These are phyloP conservation scores for Eupithecia inturbata DNA, from an alignment of 2,888 invertebrate species.

Conservation along the genomic window DNA sequence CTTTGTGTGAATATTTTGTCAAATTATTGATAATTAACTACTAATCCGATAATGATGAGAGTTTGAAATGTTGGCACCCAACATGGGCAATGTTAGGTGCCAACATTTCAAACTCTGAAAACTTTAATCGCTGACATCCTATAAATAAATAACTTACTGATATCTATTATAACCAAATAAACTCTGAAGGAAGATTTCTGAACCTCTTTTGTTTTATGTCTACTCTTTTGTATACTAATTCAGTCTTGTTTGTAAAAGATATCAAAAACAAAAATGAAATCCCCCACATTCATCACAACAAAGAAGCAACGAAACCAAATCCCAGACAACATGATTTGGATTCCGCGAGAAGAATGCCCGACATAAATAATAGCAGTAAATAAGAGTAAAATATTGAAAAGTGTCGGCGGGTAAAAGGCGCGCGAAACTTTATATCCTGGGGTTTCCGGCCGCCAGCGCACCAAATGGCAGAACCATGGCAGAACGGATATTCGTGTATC, in stretches of 20 bases:
- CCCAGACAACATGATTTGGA: slow-evolving; percentile 64
- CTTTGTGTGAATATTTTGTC: neutral
- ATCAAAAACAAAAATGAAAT: neutral
- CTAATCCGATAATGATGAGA: neutral
- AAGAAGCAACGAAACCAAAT: slow-evolving; percentile 51
- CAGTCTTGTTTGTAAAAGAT: neutral
- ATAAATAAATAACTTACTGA: neutral
- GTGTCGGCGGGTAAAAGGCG: slow-evolving; percentile 79
- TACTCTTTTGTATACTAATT: neutral
- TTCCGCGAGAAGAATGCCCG: slow-evolving; percentile 70
- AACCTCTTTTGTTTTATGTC: neutral
- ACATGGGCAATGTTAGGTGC: neutral
- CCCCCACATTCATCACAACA: slow-evolving; percentile 24
- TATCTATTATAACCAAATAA: neutral
- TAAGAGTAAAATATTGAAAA: slow-evolving; percentile 84
- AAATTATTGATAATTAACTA: neutral
- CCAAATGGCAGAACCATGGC: slow-evolving; percentile 66
- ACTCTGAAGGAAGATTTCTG: neutral
- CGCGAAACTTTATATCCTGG: slow-evolving; percentile 81
- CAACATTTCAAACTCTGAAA: neutral
- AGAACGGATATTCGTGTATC: slow-evolving; percentile 79
- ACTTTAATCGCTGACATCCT: neutral
- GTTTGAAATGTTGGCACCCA: neutral
- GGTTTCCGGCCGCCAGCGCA: slow-evolving; percentile 79
- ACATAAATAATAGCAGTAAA: slow-evolving; percentile 83